Evolutionary conservation across 2,888 invertebrate genomes (phyloP), one percentile per base, ranked within the genome.

Genomic region (Luffia ferchaultella): DNA sequence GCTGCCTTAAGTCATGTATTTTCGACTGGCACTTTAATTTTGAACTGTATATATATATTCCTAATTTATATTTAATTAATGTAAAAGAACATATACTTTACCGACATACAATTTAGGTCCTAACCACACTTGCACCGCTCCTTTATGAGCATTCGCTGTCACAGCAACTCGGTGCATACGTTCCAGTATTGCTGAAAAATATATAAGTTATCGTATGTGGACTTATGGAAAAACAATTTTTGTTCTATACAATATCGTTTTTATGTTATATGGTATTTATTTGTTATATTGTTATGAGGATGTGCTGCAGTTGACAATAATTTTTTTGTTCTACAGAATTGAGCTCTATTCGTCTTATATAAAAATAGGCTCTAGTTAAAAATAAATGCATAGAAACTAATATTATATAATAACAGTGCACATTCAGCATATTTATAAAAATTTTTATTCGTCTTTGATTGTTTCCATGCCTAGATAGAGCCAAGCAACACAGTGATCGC

Each of bases 71-170:
- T 12, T 30, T 30, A 7, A 12, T 30, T 30, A 7, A 30, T 30
- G 3, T 7, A 7, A 30, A 30, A 7, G 12, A 30, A 30, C 30
- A 30, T 7, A 7, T 30, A 12, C 12, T 30, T 66, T 61, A 78
- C 79, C 77, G 2, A 78, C 60, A 52, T 78, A 78, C 41, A 79
- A 55, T 56, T 76, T 77, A 1, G 76, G 73, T 1, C 79, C 79
- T 1, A 78, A 66, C 79, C 78, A 78, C 46, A 78, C 17, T 54
- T 78, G 78, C 1, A 19, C 20, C 1, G 65, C 65, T n/a, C 62
- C 60, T 1, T 68, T 71, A 49, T 72, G 60, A 54, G 62, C 57
- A 2, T 60, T 49, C 1, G 73, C 69, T 41, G 75, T 44, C 1
- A 61, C 41, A 18, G 71, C 76, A 16, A 77, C 52, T 18, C 62